Conservation (phyloP, 2,113 vertebrate genomes). For the Geococcyx californianus region DNA sequence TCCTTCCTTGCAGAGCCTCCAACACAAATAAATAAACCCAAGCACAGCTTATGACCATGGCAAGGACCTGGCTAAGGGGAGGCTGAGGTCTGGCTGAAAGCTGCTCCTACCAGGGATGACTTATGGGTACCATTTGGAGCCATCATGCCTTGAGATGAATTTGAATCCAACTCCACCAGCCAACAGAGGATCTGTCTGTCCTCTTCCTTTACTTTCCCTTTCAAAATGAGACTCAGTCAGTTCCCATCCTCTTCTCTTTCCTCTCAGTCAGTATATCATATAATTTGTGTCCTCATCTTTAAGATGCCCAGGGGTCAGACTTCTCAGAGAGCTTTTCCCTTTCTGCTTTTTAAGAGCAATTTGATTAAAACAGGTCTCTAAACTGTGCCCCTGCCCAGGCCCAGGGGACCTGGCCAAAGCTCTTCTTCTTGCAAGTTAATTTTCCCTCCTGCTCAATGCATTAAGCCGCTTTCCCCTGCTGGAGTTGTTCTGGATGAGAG, state of each 20-base stretch:
- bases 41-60: neutral
- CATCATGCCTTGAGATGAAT: neutral
- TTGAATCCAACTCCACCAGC: neutral
- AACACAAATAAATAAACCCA: neutral
- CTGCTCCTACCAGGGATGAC: neutral
- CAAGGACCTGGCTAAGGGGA: neutral
- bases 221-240: neutral
- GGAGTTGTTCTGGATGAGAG: neutral
- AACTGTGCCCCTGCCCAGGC: neutral
- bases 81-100: neutral
- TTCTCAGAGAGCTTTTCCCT: neutral
- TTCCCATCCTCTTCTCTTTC: neutral
- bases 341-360: conserved; percentile 30
- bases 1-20: neutral
- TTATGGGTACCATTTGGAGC: neutral
- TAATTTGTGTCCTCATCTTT: neutral
- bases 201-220: neutral
- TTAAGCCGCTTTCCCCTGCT: neutral
- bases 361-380: conserved; percentile 16
- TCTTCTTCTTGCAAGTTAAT: neutral
- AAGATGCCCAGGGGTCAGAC: neutral
- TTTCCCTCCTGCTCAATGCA: neutral
- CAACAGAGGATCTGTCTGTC: neutral
- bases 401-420: neutral
- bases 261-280: neutral